Percentiles rank a stretch among this genome's conserved stretches.
These are phyloP conservation scores for Dipodomys merriami DNA, from an alignment of 2,113 vertebrate species.

Conservation along the genomic window DNA sequence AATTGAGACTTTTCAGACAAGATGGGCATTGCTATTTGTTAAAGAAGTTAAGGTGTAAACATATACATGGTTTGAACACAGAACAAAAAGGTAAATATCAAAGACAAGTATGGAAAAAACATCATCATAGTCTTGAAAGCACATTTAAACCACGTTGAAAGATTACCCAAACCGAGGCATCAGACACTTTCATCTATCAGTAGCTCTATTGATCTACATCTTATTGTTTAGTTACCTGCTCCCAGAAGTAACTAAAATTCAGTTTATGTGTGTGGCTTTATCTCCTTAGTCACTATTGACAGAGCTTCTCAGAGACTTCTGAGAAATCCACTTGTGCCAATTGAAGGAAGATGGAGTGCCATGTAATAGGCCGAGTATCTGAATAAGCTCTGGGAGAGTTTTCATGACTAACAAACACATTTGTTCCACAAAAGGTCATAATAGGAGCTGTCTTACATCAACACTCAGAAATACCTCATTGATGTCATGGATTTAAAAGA, in stretches of 20 bases:
- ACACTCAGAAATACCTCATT: not conserved
- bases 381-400: not conserved
- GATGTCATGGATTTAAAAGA: constrained; percentile 22
- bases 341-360: not conserved
- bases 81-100: not conserved
- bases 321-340: not conserved
- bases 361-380: not conserved
- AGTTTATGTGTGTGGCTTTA: not conserved
- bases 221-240: too few species aligned
- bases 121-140: not conserved
- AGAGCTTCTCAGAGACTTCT: not conserved
- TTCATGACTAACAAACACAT: constrained; percentile 11
- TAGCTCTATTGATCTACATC: not conserved
- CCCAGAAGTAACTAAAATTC: not conserved
- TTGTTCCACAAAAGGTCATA: not conserved
- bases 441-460: not conserved
- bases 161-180: not conserved
- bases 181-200: not conserved
- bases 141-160: not conserved
- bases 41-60: not conserved
- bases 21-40: not conserved
- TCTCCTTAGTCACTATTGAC: not conserved
- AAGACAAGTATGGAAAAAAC: not conserved
- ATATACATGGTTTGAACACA: not conserved
- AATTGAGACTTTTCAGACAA: not conserved